Evolutionary conservation across 1,140 invertebrate genomes (phyloP).

Genomic region (Panagrolaimus sp.): DNA sequence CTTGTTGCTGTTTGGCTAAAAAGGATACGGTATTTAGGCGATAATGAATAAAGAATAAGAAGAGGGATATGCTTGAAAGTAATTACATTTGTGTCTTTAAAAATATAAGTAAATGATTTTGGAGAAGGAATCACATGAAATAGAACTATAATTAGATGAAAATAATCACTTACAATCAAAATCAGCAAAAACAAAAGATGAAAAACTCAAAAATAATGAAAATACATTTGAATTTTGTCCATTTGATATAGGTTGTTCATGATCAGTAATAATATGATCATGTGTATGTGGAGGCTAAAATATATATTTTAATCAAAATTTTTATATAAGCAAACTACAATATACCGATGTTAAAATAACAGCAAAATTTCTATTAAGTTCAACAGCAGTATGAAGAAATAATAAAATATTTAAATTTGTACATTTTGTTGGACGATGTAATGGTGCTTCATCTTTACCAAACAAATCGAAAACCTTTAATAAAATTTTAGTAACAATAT

Average conservation of each 20-base stretch:
- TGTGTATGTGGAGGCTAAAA: constrained; percentile 11
- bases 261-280: background rate
- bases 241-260: background rate
- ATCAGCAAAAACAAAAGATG: constrained; percentile 6
- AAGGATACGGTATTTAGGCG: no score
- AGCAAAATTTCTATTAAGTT: constrained; percentile 9
- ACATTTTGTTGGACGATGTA: background rate
- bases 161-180: background rate
- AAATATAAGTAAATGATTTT: no score
- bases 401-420: background rate
- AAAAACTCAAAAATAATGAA: constrained; percentile 6
- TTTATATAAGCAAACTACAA: background rate
- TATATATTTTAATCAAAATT: background rate
- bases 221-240: background rate
- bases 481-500: no score
- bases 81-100: no score
- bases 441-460: background rate
- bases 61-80: no score
- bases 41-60: no score
- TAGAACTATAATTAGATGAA: no score
- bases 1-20: background rate
- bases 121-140: no score
- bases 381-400: constrained; percentile 4
- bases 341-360: background rate
- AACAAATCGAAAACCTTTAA: background rate